These are phyloP conservation scores for Cyclopterus lumpus DNA, from an alignment of 2,797 vertebrate species.

Conservation along the genomic window DNA sequence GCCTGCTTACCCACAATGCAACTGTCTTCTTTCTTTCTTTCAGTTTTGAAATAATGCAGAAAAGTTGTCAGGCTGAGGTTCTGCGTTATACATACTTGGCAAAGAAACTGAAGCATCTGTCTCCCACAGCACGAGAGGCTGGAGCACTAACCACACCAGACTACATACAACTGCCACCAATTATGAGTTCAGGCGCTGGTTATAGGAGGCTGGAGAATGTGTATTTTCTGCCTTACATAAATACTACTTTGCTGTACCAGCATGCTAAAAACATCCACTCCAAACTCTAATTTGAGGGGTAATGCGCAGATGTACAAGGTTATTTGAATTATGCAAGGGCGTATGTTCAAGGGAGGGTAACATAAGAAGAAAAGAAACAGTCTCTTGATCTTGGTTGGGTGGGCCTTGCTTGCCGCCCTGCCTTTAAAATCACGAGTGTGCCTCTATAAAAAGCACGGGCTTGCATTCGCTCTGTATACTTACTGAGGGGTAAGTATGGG, in stretches of 20 bases:
- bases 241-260: constrained; percentile 77
- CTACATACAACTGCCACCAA: constrained; percentile 55
- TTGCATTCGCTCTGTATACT: constrained; percentile 71
- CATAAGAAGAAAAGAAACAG: constrained; percentile 50
- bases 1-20: background rate
- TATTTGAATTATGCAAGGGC: constrained; percentile 81
- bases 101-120: constrained; percentile 18
- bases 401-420: constrained; percentile 70
- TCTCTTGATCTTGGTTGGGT: constrained; percentile 80
- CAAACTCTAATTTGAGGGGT: constrained; percentile 82
- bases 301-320: constrained; percentile 80
- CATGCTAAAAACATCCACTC: constrained; percentile 81
- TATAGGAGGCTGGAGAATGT: constrained; percentile 56
- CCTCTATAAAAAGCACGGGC: constrained; percentile 76
- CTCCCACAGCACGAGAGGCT: constrained; percentile 13
- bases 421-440: constrained; percentile 73
- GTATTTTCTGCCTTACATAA: constrained; percentile 80
- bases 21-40: background rate
- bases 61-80: background rate
- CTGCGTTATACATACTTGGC: constrained; percentile 24
- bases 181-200: constrained; percentile 57
- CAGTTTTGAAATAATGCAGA: constrained; percentile 1
- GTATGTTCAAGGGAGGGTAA: constrained; percentile 67
- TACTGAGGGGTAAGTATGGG: constrained; percentile 74
- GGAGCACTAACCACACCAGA: constrained; percentile 46